Evolutionary conservation across 2,888 invertebrate genomes (phyloP).

Genomic region (Acrocyrtus sp.): DNA sequence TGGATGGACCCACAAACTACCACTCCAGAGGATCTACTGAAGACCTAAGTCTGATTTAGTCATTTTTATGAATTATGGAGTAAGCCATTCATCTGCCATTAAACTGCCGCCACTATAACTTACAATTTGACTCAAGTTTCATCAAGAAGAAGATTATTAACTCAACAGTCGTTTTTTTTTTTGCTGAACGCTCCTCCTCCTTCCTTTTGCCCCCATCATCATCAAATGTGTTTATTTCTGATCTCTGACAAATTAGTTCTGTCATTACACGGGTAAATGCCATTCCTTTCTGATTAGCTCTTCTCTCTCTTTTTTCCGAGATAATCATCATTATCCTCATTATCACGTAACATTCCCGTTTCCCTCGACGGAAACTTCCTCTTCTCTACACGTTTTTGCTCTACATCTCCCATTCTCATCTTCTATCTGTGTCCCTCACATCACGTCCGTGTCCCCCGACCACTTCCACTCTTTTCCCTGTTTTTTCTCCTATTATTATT

Average conservation of each 20-base stretch:
- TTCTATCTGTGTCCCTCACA: background rate
- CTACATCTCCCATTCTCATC: background rate
- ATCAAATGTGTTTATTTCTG: too few species aligned
- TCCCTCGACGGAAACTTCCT: background rate
- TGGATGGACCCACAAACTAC: background rate
- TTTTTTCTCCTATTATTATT: background rate
- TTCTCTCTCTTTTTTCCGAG: background rate
- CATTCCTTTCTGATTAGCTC: background rate
- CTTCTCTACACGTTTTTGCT: background rate
- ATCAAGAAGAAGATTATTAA: too few species aligned
- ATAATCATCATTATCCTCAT: background rate
- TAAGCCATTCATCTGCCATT: background rate
- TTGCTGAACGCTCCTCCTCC: too few species aligned
- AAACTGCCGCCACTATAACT: background rate
- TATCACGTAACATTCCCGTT: background rate
- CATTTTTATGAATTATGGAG: background rate
- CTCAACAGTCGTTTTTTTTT: too few species aligned
- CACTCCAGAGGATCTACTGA: background rate
- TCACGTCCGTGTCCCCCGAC: background rate
- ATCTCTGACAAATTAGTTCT: background rate
- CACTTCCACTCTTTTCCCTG: too few species aligned
- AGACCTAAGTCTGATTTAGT: background rate
- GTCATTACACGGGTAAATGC: background rate
- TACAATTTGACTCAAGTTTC: too few species aligned
- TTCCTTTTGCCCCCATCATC: too few species aligned